These are phyloP conservation scores for Bombus terrestris DNA, from an alignment of 1,140 invertebrate species.

Conservation along the genomic window DNA sequence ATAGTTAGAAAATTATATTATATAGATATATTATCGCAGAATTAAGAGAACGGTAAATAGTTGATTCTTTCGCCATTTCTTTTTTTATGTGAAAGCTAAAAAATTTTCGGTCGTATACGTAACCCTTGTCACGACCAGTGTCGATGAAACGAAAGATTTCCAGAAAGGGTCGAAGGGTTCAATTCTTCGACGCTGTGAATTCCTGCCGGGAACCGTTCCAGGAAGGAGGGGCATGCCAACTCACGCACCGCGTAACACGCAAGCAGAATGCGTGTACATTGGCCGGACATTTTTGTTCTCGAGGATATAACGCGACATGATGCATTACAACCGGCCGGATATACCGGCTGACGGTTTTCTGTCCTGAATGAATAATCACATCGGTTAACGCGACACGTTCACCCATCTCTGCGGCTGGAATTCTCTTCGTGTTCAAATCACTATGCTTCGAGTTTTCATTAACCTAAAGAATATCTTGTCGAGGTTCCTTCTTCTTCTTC, in stretches of 20 bases:
- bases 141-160: background rate
- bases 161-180: conserved; percentile 23
- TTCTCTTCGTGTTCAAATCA: conserved; percentile 4
- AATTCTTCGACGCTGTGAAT: conserved; percentile 6
- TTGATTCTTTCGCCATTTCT: too few relatives aligned
- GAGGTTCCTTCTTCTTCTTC: background rate
- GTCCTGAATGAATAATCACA: conserved; percentile 70
- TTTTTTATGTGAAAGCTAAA: background rate
- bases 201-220: background rate
- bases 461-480: background rate
- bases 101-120: too few relatives aligned
- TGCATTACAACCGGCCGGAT: conserved; percentile 69
- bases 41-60: too few relatives aligned
- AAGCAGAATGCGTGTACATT: conserved; percentile 52
- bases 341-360: conserved; percentile 56
- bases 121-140: conserved; percentile 2
- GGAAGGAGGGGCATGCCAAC: conserved; percentile 20
- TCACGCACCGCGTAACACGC: conserved; percentile 50
- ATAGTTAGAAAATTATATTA: too few relatives aligned
- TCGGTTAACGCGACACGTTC: conserved; percentile 41
- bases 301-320: conserved; percentile 56
- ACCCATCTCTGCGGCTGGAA: background rate
- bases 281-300: conserved; percentile 59
- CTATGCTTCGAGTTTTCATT: background rate
- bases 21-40: too few relatives aligned